A percentile compares a stretch with the other conserved stretches of the same genome.
These are phyloP conservation scores for Stenolophus ochropezus DNA, from an alignment of 2,888 invertebrate species.

Conservation along the genomic window DNA sequence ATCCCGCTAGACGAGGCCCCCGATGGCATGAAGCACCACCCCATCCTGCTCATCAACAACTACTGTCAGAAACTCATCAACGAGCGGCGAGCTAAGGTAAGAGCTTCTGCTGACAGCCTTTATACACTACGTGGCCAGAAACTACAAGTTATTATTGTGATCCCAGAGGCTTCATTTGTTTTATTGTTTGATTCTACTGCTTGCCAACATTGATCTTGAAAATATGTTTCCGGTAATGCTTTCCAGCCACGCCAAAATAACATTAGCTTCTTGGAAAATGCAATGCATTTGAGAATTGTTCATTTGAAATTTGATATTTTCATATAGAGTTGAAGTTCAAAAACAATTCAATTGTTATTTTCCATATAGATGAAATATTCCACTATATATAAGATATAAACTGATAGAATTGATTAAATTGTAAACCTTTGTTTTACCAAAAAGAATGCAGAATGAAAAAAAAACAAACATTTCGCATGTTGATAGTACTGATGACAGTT, in stretches of 20 bases:
- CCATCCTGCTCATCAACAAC: conserved; percentile 81
- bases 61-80: conserved; percentile 74
- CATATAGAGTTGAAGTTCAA: not conserved
- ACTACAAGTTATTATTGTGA: not conserved
- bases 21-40: conserved; percentile 79
- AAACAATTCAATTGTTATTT: not conserved
- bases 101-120: not conserved
- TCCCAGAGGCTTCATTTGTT: conserved; percentile 2
- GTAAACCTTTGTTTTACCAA: too few species aligned
- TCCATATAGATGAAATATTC: too few species aligned
- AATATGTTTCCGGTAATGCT: not conserved
- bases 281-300: conserved; percentile 8
- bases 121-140: not conserved
- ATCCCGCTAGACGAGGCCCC: conserved; percentile 82
- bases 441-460: too few species aligned
- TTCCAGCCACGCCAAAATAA: not conserved
- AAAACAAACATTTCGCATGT: too few species aligned
- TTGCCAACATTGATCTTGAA: not conserved
- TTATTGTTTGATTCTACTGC: not conserved
- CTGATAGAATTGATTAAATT: too few species aligned
- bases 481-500: too few species aligned
- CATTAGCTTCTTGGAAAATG: not conserved
- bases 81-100: conserved; percentile 74
- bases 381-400: too few species aligned
- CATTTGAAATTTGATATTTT: not conserved